These are phyloP conservation scores for Mycetomoellerius zeteki DNA, from an alignment of 1,140 invertebrate genomes.

Conservation along the genomic window DNA sequence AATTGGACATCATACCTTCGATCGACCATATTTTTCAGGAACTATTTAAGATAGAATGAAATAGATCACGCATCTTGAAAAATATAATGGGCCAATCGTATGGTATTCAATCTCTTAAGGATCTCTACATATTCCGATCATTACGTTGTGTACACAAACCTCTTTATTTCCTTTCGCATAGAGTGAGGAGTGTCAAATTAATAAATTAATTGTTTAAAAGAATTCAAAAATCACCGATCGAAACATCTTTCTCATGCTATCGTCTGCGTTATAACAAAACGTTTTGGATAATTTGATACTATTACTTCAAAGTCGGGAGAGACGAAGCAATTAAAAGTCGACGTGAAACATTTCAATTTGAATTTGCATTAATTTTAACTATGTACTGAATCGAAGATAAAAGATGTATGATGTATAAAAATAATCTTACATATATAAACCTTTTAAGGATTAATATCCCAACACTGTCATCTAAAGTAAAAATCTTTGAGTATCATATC, in stretches of 20 bases:
- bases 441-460: not conserved
- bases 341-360: not conserved
- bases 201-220: not conserved
- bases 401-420: not conserved
- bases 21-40: too few relatives aligned
- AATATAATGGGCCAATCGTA: too few relatives aligned
- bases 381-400: not conserved
- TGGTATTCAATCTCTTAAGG: too few relatives aligned
- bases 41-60: too few relatives aligned
- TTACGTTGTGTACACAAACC: not conserved
- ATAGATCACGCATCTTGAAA: too few relatives aligned
- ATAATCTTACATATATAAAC: not conserved
- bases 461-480: not conserved
- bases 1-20: too few relatives aligned
- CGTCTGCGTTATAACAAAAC: not conserved
- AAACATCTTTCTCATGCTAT: not conserved
- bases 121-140: not conserved
- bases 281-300: not conserved
- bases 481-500: not conserved
- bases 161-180: slow-evolving; percentile 22
- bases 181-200: not conserved
- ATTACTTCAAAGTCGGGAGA: not conserved
- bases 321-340: not conserved
- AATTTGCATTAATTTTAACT: not conserved
- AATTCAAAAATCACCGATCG: not conserved